These are phyloP conservation scores for Ephestia elutella DNA, from an alignment of 1,140 invertebrate genomes.

Conservation along the genomic window DNA sequence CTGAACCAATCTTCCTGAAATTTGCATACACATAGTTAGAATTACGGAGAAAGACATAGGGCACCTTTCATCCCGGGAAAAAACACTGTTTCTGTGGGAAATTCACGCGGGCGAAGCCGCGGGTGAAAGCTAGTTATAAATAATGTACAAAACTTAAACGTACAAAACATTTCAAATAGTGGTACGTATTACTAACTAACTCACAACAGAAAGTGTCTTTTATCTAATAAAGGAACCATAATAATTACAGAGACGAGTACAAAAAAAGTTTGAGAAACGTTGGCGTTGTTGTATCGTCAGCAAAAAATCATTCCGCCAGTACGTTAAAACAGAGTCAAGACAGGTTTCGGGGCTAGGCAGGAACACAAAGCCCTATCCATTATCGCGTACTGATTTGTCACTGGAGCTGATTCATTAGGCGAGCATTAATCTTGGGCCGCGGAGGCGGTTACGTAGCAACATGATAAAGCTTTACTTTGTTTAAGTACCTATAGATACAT, in stretches of 20 bases:
- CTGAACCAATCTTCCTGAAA: too few species aligned
- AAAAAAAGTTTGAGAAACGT: background rate
- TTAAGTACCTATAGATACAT: constrained; percentile 9
- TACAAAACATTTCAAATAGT: too few species aligned
- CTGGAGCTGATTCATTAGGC: constrained; percentile 58
- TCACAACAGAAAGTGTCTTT: too few species aligned
- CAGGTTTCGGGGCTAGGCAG: constrained; percentile 7
- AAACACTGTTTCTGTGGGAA: too few species aligned
- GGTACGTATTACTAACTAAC: too few species aligned
- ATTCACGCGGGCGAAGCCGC: too few species aligned
- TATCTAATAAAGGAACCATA: background rate
- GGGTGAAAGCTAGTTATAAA: too few species aligned
- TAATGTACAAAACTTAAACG: too few species aligned
- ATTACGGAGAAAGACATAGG: too few species aligned
- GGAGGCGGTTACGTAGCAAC: constrained; percentile 26
- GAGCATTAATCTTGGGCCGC: constrained; percentile 48
- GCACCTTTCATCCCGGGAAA: too few species aligned
- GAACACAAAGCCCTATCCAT: constrained; percentile 39
- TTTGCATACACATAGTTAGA: too few species aligned
- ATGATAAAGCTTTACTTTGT: constrained; percentile 38
- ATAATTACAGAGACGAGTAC: background rate
- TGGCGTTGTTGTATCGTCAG: background rate
- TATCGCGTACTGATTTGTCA: constrained; percentile 61
- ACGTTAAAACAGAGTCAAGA: constrained; percentile 6
- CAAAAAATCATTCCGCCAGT: constrained; percentile 5